A percentile compares a stretch with the other conserved stretches of the same genome.
Evolutionary conservation across 2,888 invertebrate species (phyloP).

Genomic region (Frankliniella fusca): DNA sequence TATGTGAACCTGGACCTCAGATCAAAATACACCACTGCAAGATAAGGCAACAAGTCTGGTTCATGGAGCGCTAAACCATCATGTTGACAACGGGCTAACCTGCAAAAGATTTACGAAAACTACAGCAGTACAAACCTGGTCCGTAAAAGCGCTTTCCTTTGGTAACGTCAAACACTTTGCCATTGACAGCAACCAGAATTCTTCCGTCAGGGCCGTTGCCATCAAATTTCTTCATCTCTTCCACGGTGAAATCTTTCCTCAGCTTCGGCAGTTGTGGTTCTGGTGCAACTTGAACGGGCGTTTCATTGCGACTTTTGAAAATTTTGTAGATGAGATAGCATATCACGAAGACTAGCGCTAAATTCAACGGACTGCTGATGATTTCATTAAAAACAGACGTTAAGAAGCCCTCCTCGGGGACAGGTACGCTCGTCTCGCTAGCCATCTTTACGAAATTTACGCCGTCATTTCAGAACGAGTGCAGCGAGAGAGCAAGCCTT

Average conservation of each 20-base stretch:
- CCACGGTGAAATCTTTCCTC: conserved; percentile 80
- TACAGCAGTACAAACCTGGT: conserved; percentile 63
- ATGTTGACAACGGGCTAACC: conserved; percentile 41
- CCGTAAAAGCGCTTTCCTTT: conserved; percentile 88
- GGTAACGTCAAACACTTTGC: conserved; percentile 92
- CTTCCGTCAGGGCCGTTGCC: conserved; percentile 82
- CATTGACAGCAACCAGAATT: conserved; percentile 88
- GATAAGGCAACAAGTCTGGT: background rate
- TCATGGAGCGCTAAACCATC: background rate
- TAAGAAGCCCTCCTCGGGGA: background rate
- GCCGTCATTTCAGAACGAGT: conserved; percentile 2
- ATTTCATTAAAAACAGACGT: conserved; percentile 55
- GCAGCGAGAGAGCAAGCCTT: background rate
- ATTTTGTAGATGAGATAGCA: conserved; percentile 71
- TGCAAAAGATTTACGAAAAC: background rate
- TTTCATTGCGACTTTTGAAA: conserved; percentile 51
- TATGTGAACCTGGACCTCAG: background rate
- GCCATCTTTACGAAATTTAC: conserved; percentile 21
- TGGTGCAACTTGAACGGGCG: conserved; percentile 44
- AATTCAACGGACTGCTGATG: conserved; percentile 66
- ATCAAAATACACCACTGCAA: background rate
- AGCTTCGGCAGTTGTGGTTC: conserved; percentile 72
- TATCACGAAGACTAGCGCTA: conserved; percentile 64
- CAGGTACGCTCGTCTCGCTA: background rate
- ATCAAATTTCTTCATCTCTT: conserved; percentile 81